Conservation (phyloP, 1,140 invertebrate species). For the Oryzaephilus surinamensis region DNA sequence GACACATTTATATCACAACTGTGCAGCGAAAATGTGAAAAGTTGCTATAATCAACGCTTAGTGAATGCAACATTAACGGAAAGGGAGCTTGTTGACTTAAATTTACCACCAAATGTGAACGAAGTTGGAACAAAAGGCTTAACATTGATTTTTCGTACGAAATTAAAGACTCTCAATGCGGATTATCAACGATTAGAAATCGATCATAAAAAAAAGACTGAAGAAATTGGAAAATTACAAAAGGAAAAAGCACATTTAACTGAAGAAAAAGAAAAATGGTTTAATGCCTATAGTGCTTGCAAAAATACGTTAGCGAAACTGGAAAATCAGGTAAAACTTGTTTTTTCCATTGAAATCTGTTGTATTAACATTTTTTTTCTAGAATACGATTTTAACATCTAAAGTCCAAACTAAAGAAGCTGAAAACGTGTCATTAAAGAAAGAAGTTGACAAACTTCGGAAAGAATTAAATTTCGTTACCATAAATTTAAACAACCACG, state of each 20-base stretch:
- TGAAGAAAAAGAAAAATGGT: constrained; percentile 36
- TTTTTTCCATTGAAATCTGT: constrained; percentile 14
- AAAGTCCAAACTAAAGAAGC: constrained; percentile 33
- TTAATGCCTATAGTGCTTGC: constrained; percentile 28
- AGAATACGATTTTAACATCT: constrained; percentile 22
- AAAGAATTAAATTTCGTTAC: constrained; percentile 37
- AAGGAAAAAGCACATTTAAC: constrained; percentile 34
- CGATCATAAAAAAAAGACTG: constrained; percentile 32
- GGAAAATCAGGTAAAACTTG: constrained; percentile 32
- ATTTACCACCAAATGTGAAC: constrained; percentile 14
- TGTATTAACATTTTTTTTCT: constrained; percentile 1
- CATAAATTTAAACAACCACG: constrained; percentile 32
- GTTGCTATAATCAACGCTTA: background rate
- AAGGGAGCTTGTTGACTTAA: constrained; percentile 3
- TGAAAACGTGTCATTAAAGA: constrained; percentile 38
- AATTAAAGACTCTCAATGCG: constrained; percentile 38
- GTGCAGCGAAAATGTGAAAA: constrained; percentile 5
- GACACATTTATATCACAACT: constrained; percentile 15
- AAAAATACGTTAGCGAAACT: constrained; percentile 33
- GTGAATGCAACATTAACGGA: background rate
- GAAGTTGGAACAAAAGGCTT: constrained; percentile 28
- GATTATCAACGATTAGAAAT: constrained; percentile 32
- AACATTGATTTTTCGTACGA: constrained; percentile 35
- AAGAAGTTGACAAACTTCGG: constrained; percentile 39
- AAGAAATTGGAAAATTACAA: constrained; percentile 36